Evolutionary conservation across 2,888 invertebrate genomes (phyloP).

Genomic region (Epinotia brunnichana): DNA sequence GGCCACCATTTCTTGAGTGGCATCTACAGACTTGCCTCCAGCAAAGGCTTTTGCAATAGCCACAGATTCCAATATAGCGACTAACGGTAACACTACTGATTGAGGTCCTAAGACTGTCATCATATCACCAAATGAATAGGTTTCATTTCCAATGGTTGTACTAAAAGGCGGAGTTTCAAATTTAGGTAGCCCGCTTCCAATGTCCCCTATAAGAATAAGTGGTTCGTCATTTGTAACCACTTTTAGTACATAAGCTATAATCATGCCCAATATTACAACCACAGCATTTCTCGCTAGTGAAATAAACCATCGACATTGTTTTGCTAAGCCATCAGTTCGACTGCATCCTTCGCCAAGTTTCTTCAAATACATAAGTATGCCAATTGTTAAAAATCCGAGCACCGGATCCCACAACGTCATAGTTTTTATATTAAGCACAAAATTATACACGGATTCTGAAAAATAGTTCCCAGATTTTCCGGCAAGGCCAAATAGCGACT

Average conservation of each 20-base stretch:
- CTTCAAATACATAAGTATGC: conserved; percentile 85
- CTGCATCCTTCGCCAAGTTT: conserved; percentile 83
- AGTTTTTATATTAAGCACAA: conserved; percentile 85
- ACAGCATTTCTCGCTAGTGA: conserved; percentile 91
- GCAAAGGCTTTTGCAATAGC: conserved; percentile 91
- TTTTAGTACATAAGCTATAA: conserved; percentile 82
- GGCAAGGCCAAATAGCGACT: conserved; percentile 87
- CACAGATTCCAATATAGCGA: conserved; percentile 88
- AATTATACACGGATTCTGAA: conserved; percentile 84
- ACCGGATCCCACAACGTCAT: conserved; percentile 86
- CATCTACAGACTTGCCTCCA: conserved; percentile 90
- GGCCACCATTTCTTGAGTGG: conserved; percentile 96
- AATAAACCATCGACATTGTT: conserved; percentile 85
- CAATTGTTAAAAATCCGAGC: conserved; percentile 86
- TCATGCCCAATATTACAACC: conserved; percentile 89
- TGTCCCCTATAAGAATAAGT: conserved; percentile 86
- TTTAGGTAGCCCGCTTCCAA: conserved; percentile 88
- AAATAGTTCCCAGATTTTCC: conserved; percentile 86
- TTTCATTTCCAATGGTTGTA: conserved; percentile 83
- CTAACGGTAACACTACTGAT: conserved; percentile 86
- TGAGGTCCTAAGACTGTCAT: conserved; percentile 84
- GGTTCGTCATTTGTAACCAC: conserved; percentile 72
- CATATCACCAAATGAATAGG: conserved; percentile 86
- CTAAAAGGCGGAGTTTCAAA: conserved; percentile 87
- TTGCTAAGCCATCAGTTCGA: conserved; percentile 71